These are phyloP conservation scores for Urocyon cinereoargenteus DNA, from an alignment of 2,797 vertebrate genomes.

Conservation along the genomic window DNA sequence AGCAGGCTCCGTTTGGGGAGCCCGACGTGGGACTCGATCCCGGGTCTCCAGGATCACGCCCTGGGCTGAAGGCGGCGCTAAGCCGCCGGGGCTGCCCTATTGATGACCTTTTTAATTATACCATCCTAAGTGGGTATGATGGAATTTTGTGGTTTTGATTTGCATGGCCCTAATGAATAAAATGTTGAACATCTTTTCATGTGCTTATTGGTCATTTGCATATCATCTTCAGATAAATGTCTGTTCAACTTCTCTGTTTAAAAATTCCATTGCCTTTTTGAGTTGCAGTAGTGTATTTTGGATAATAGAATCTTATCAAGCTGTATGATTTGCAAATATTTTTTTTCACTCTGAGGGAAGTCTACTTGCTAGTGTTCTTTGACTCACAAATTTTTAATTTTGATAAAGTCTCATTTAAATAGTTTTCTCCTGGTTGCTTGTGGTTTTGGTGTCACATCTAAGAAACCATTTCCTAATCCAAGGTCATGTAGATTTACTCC, in stretches of 20 bases:
- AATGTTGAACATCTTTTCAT: not conserved
- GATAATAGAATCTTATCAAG: not conserved
- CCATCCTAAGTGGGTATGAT: not conserved
- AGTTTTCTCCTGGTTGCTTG: not conserved
- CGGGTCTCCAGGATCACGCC: no score
- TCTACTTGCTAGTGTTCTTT: conserved; percentile 5
- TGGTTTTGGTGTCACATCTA: not conserved
- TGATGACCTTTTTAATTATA: not conserved
- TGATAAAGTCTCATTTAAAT: not conserved
- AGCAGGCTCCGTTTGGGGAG: no score
- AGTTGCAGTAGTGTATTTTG: not conserved
- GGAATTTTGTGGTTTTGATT: not conserved
- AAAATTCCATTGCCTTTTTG: not conserved
- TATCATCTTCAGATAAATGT: not conserved
- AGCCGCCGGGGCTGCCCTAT: not conserved
- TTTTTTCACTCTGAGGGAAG: not conserved
- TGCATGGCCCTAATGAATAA: not conserved
- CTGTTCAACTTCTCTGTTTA: not conserved
- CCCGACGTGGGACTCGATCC: no score
- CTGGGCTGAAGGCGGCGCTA: no score
- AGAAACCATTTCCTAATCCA: not conserved
- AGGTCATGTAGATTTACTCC: not conserved
- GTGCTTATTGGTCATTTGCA: not conserved
- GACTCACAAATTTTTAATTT: not conserved
- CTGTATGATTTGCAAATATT: not conserved